Evolutionary conservation across 2,888 invertebrate species (phyloP), one percentile per base, ranked within the genome.

Genomic region (Prosapia bicincta): DNA sequence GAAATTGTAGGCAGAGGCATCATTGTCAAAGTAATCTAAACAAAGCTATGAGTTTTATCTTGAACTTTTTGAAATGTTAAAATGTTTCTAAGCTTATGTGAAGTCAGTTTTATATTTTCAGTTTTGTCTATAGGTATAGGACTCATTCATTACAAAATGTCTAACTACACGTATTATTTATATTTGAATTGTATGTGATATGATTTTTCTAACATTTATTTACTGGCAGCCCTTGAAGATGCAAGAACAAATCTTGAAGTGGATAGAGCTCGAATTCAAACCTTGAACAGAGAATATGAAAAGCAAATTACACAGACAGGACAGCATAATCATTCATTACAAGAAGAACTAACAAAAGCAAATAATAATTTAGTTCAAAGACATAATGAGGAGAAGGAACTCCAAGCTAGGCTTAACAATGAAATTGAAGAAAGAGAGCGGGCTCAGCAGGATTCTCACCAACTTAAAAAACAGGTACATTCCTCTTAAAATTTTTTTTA

Each of bases 361-460:
- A 79, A 77, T 38, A 78, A 78, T 65, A 71, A 77, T 32, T 74
- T 79, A 26, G 79, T 78, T 69, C 77, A 76, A 65, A 78, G 77
- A 25, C 78, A 77, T 15, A 69, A 74, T 25, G 81, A 81, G 72
- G 79, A 92, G 80, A 93, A 93, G 83, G 94, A 95, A 82, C 83
- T 94, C 69, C 92, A 94, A 83, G 90, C 90, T 0, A 85, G 88
- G 86, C 82, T 93, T 3, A 87, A 88, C 30, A 91, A 92, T 80
- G 94, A 94, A 84, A 88, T 88, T 15, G 95, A 95, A 81, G 93
- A 94, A 80, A 89, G 93, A 32, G 95, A 95, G 83, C 88, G 94
- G 0, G 86, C 91, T 9, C 90, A 91, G 66, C 89, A 91, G 80
- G 94, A 95, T 79, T 87, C 92, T 65, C 92, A 90, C 78, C 91